These are phyloP conservation scores for Drosophila repleta DNA, from an alignment of 1,140 invertebrate genomes.

Conservation along the genomic window DNA sequence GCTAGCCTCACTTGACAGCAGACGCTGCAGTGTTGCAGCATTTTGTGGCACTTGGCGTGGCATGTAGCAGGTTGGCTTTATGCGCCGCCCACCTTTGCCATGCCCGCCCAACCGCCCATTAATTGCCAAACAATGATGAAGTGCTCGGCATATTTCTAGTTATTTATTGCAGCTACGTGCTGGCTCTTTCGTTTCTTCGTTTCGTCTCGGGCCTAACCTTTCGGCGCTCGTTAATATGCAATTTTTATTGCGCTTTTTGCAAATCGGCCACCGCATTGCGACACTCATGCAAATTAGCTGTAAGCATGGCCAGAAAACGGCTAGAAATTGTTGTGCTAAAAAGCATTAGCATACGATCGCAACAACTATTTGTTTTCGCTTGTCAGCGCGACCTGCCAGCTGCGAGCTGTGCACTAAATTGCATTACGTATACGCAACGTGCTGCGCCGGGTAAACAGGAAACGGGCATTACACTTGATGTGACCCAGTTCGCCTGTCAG, in stretches of 20 bases:
- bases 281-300: constrained; percentile 43
- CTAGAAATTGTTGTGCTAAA: constrained; percentile 31
- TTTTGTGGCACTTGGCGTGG: constrained; percentile 37
- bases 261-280: constrained; percentile 40
- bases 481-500: constrained; percentile 11
- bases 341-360: constrained; percentile 32
- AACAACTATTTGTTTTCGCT: constrained; percentile 32
- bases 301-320: not conserved
- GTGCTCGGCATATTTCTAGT: constrained; percentile 22
- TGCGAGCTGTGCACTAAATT: constrained; percentile 12
- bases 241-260: constrained; percentile 19
- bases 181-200: constrained; percentile 1
- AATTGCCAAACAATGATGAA: constrained; percentile 47
- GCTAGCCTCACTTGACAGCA: constrained; percentile 69
- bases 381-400: constrained; percentile 20
- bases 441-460: not conserved
- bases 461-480: constrained; percentile 12
- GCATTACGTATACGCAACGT: constrained; percentile 36
- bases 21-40: constrained; percentile 51
- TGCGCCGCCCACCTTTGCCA: not conserved
- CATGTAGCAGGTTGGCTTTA: constrained; percentile 23
- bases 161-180: constrained; percentile 33
- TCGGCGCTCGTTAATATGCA: constrained; percentile 35
- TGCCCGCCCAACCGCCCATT: constrained; percentile 27
- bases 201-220: constrained; percentile 8